Evolutionary conservation across 23 tunicate genomes (phyloP).

Genomic region (Pegea sp.): DNA sequence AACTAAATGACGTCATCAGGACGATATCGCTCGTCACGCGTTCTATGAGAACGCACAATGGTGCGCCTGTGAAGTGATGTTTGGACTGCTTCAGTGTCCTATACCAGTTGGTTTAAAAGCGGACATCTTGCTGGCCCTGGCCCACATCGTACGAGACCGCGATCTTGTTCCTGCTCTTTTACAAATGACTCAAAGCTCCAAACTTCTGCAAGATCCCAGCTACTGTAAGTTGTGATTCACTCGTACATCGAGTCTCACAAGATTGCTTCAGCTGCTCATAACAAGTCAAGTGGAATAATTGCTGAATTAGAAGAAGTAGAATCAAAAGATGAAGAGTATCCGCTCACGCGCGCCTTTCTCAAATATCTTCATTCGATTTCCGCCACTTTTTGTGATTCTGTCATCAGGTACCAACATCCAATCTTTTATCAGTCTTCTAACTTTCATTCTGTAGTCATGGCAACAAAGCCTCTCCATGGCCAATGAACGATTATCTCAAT

Average conservation of each 20-base stretch:
- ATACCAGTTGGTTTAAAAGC: slow-evolving; percentile 67
- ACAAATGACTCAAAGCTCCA: slow-evolving; percentile 39
- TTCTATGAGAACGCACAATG: slow-evolving; percentile 61
- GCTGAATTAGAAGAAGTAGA: slow-evolving; percentile 70
- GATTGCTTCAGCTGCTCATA: no score
- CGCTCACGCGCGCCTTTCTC: slow-evolving; percentile 36
- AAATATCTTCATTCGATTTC: slow-evolving; percentile 5
- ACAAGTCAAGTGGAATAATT: slow-evolving; percentile 15
- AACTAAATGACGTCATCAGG: slow-evolving; percentile 12
- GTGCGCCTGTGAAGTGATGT: slow-evolving; percentile 51
- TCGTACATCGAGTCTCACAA: no score
- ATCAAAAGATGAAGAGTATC: slow-evolving; percentile 62
- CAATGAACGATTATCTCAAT: slow-evolving; percentile 20
- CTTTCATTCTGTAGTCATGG: no score
- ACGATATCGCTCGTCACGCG: slow-evolving; percentile 48
- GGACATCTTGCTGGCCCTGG: slow-evolving; percentile 42
- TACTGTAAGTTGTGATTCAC: no score
- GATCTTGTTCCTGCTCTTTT: slow-evolving; percentile 43
- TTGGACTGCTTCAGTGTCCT: slow-evolving; percentile 76
- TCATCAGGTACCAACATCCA: no score
- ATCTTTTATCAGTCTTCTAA: no score
- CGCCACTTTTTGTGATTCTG: no score
- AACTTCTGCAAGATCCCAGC: slow-evolving; percentile 13
- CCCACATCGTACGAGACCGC: slow-evolving; percentile 27
- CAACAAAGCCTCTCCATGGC: no score